These are phyloP conservation scores for Atethmia centrago DNA, from an alignment of 2,888 invertebrate genomes.

Conservation along the genomic window DNA sequence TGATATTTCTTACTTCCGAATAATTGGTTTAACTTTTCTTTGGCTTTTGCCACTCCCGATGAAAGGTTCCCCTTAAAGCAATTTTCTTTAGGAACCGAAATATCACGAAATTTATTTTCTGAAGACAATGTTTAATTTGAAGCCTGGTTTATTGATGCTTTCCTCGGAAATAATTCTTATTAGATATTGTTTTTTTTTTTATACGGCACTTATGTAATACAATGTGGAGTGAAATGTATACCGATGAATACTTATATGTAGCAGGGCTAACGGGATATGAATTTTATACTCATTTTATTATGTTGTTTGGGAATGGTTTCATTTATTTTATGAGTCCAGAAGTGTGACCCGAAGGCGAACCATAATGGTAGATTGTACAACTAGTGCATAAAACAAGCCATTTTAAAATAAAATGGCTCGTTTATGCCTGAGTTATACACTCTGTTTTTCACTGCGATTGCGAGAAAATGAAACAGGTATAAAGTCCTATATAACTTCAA, in stretches of 20 bases:
- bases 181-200: conserved; percentile 37
- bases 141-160: conserved; percentile 45
- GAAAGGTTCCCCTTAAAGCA: conserved; percentile 80
- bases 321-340: neutral
- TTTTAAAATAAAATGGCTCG: too few species aligned
- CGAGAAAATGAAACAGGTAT: too few species aligned
- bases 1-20: conserved; percentile 64
- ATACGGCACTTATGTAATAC: conserved; percentile 2
- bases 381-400: too few species aligned
- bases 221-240: conserved; percentile 15
- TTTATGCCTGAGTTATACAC: too few species aligned
- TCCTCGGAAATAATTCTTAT: conserved; percentile 22
- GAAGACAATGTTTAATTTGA: conserved; percentile 54
- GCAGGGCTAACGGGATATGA: neutral
- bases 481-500: too few species aligned
- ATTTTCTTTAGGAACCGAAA: conserved; percentile 75
- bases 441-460: too few species aligned
- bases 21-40: conserved; percentile 82
- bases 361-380: too few species aligned
- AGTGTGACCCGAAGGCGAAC: neutral
- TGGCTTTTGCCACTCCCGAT: conserved; percentile 76
- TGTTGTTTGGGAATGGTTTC: neutral
- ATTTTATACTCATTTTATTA: neutral
- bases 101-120: conserved; percentile 60
- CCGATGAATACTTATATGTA: neutral